Base-by-base conservation (phyloP, 1,140 invertebrate species). In the Tetramorium simillimum region DNA sequence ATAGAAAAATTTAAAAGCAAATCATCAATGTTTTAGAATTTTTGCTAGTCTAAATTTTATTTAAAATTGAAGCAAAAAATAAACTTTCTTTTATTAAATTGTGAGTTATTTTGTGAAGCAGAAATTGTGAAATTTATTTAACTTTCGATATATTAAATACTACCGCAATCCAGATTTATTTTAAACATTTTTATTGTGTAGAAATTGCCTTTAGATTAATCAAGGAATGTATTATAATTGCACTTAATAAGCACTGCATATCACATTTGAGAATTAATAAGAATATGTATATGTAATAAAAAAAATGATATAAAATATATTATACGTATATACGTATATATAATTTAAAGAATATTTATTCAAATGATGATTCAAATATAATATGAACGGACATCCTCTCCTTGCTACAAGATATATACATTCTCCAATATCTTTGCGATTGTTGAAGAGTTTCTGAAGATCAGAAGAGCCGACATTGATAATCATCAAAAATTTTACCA, bases 381-480 rank as follows among this genome's bases (percentile, higher is more conserved):
- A 33, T n/a, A 58, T 33, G 24, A 40, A 73, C 7, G 9, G 12
- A 24, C 2, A 24, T 77, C 2, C 1, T 56, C 16, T 56, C 16
- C 16, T 53, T n/a, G 40, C 10, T 37, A 6, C 28, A 37, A 33
- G 46, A 51, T 62, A 56, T 63, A 56, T 63, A 46, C 3, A 60
- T 65, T 40, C 18, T 69, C 37, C 7, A 7, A 69, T 80, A 28
- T 16, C 21, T 73, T 28, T 28, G 49, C 10, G 7, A 12, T 24
- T 28, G 24, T 14, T 73, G 58, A 60, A 9, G 33, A 18, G 21
- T 16, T 10, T 65, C 70, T 46, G 14, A 21, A 43, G 65, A 70
- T 88, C 37, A 73, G 33, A 58, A 72, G 21, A 88, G 73, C 88
- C 88, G 82, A 77, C 69, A 49, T 75, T 56, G 87, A 89, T 89